These are phyloP conservation scores for Onychostruthus taczanowskii DNA, from an alignment of 2,113 vertebrate species.

Conservation along the genomic window DNA sequence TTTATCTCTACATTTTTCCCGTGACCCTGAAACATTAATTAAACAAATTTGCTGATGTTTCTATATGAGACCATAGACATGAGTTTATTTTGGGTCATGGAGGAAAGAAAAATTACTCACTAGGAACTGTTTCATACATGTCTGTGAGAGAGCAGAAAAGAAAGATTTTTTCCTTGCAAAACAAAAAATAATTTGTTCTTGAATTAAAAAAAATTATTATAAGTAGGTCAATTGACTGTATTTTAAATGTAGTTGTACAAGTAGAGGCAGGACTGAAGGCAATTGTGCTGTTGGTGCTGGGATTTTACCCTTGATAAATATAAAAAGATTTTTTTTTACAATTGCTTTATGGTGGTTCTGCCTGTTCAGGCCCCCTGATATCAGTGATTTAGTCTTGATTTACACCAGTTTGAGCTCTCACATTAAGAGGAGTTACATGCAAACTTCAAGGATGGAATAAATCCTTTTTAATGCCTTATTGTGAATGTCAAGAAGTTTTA, in stretches of 20 bases:
- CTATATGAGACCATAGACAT: neutral
- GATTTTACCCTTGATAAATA: neutral
- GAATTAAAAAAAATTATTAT: neutral
- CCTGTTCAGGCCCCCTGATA: neutral
- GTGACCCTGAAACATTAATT: conserved; percentile 18
- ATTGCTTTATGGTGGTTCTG: neutral
- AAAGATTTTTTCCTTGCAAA: neutral
- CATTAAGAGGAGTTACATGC: neutral
- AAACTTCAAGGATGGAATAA: conserved; percentile 16
- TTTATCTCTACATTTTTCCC: neutral
- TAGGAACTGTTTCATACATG: neutral
- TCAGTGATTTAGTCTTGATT: conserved; percentile 24
- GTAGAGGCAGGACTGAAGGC: neutral
- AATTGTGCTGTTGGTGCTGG: neutral
- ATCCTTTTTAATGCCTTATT: conserved; percentile 16
- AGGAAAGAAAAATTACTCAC: neutral
- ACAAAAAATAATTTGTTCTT: neutral
- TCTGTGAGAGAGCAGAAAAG: neutral
- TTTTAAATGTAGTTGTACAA: neutral
- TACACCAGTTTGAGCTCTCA: neutral
- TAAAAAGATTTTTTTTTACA: neutral
- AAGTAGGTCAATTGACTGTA: neutral
- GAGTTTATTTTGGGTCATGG: neutral
- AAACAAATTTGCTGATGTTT: conserved; percentile 4
- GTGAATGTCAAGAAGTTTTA: conserved; percentile 16